Percentiles rank a stretch among this genome's conserved stretches.
phyloP scores from a whole-genome alignment of 2,888 invertebrate species.

The Chrysodeixis includens region DNA sequence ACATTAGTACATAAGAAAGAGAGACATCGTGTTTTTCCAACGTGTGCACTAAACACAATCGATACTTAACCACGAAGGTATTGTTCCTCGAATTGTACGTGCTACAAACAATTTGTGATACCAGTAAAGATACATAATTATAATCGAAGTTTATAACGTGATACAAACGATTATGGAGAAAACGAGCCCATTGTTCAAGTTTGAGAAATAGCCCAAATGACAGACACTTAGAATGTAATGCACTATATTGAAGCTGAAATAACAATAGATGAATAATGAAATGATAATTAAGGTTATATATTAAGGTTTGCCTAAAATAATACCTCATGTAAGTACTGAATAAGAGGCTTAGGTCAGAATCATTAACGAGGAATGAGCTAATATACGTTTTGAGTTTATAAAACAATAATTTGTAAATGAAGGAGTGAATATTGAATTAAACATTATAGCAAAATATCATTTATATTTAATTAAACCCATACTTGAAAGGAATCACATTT shows the following conservation, averaged over 20 bases:
- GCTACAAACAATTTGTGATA: slow-evolving; percentile 25
- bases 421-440: neutral
- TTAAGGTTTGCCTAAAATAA: neutral
- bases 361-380: neutral
- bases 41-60: slow-evolving; percentile 15
- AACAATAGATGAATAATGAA: neutral
- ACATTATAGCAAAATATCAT: no score
- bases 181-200: neutral
- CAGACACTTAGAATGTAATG: slow-evolving; percentile 2
- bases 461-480: neutral
- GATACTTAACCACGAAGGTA: slow-evolving; percentile 33
- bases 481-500: neutral
- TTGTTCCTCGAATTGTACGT: slow-evolving; percentile 35
- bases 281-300: neutral
- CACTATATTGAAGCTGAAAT: slow-evolving; percentile 13
- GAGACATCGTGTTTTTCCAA: slow-evolving; percentile 14
- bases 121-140: slow-evolving; percentile 27
- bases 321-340: neutral
- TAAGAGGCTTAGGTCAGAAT: neutral
- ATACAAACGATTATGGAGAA: neutral
- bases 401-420: neutral
- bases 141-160: slow-evolving; percentile 8
- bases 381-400: neutral
- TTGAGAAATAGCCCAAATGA: neutral
- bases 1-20: slow-evolving; percentile 9